phyloP scores from a whole-genome alignment of 2,797 vertebrate genomes.

The Scleropages formosus region DNA sequence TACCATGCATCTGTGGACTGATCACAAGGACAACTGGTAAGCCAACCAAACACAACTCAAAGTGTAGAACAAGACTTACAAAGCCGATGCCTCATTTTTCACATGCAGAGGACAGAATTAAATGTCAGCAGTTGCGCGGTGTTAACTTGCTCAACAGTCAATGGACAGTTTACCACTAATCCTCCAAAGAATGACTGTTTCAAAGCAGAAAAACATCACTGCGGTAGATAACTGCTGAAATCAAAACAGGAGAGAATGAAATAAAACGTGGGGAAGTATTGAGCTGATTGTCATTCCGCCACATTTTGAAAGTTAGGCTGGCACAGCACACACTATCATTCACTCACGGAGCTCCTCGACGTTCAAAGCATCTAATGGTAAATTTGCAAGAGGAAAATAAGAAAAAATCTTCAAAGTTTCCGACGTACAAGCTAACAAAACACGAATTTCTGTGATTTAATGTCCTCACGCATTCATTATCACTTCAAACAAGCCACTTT shows the following conservation, averaged over 20 bases:
- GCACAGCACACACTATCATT: too few relatives aligned
- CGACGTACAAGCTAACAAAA: neutral
- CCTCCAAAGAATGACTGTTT: neutral
- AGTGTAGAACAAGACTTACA: neutral
- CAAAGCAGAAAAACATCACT: neutral
- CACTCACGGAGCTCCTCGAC: neutral
- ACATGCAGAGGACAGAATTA: neutral
- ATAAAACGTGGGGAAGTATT: too few relatives aligned
- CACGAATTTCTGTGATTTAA: neutral
- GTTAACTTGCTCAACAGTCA: neutral
- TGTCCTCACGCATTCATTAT: neutral
- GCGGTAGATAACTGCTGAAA: constrained; percentile 1
- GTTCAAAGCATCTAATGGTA: neutral
- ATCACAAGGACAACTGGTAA: too few relatives aligned
- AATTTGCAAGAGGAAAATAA: neutral
- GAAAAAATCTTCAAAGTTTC: constrained; percentile 9
- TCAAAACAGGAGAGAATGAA: neutral
- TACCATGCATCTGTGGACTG: too few relatives aligned
- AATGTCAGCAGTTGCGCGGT: neutral
- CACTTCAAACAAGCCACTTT: constrained; percentile 21
- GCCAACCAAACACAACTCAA: neutral
- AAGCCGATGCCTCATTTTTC: neutral
- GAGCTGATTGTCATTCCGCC: neutral
- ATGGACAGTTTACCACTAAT: neutral
- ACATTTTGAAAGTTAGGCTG: neutral